Base-by-base conservation (phyloP, 2,888 invertebrate species). In the Andrena bicolor region DNA sequence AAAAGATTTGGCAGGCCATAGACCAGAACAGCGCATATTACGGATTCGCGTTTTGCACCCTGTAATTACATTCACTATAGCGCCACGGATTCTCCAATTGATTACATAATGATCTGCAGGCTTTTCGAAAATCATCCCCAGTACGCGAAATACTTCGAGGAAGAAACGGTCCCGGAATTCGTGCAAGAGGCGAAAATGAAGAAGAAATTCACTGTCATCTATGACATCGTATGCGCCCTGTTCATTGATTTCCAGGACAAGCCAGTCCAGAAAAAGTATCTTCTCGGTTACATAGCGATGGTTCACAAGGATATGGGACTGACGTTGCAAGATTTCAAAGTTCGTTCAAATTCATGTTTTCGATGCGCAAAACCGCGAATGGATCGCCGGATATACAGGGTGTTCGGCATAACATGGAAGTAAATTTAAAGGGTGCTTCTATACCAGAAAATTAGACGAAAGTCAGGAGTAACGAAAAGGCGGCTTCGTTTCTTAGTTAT, bases 271-370 rank as follows among this genome's bases (percentile, higher is more conserved):
- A 77, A 41, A n/a, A 1, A 65, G 23, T 32, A 80, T 65, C 41
- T 77, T 26, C 35, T 77, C 6, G 78, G 80, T 2, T 77, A 80
- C 6, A 70, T 80, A 1, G 65, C 77, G 13, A 80, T 80, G 64
- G 26, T 70, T 4, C 77, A 80, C 7, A 77, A 77, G 32, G 70
- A 80, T 6, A 71, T 70, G 77, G 70, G 65, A 16, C 20, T 80
- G n/a, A 56, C 70, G 2, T 2, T 48, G n/a, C 4, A 5, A 10
- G 80, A 70, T 65, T 13, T 76, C 4, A 10, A 65, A 35, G 70
- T 79, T 20, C 2, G 60, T 51, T 28, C 3, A n/a, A 41, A 41
- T 41, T 16, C 16, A 41, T 16, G 41, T 5, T 41, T 16, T 13
- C 41, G 41, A 41, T 13, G 13, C 13, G 13, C 41, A 2, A 41